Conservation (phyloP, 53 echinoderm and acorn worm species). For the Astropecten irregularis region DNA sequence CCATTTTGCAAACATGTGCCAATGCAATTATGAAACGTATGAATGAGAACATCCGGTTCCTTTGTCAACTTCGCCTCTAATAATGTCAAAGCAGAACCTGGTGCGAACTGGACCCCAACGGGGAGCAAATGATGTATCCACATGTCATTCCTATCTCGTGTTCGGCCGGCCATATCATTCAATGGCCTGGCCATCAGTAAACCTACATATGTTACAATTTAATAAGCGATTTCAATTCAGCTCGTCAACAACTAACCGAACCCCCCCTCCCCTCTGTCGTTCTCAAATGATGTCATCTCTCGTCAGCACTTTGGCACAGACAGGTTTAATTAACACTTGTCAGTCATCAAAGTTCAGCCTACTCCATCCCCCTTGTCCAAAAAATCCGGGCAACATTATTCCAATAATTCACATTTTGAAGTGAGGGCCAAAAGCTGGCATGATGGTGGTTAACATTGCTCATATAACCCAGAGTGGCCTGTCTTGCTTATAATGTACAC, state of each 20-base stretch:
- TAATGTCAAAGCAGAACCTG: too few species aligned
- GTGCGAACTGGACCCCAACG: too few species aligned
- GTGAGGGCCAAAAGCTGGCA: too few species aligned
- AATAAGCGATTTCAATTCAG: background rate
- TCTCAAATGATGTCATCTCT: background rate
- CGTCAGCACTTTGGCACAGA: background rate
- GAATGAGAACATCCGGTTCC: too few species aligned
- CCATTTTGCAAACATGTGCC: too few species aligned
- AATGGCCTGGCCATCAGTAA: background rate
- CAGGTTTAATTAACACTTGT: constrained; percentile 15
- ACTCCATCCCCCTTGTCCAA: background rate
- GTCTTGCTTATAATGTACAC: background rate
- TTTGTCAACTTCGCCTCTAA: too few species aligned
- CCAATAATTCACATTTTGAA: constrained; percentile 18
- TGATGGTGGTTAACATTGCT: constrained; percentile 36
- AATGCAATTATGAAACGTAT: too few species aligned
- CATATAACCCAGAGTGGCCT: too few species aligned
- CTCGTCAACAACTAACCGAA: background rate
- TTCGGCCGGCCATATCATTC: background rate
- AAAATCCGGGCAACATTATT: background rate
- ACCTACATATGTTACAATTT: background rate
- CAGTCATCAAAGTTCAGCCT: background rate
- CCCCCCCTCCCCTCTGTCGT: too few species aligned
- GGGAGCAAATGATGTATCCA: background rate
- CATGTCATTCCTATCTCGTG: background rate